phyloP scores from a whole-genome alignment of 2,888 invertebrate genomes.

The Aradus depressus region DNA sequence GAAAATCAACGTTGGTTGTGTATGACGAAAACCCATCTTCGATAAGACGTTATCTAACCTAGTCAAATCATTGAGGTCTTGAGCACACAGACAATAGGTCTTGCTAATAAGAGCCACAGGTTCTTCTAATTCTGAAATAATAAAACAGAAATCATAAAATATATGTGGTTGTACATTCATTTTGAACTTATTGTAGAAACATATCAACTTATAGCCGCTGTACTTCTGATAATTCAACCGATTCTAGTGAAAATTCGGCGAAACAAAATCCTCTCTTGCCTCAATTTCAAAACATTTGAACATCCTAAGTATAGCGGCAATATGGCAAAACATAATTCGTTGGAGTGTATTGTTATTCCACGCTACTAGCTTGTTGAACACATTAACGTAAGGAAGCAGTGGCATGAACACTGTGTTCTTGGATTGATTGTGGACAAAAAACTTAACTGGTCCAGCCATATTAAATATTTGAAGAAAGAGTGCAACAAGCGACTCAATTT shows the following conservation, averaged over 20 bases:
- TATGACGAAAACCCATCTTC: slow-evolving; percentile 33
- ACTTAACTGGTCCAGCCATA: too few relatives aligned
- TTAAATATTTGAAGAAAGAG: too few relatives aligned
- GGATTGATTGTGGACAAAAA: too few relatives aligned
- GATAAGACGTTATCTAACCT: slow-evolving; percentile 32
- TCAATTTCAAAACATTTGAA: too few relatives aligned
- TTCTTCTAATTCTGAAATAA: slow-evolving; percentile 1
- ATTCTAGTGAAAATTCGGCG: slow-evolving; percentile 5
- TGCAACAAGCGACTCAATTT: too few relatives aligned
- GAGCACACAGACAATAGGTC: slow-evolving; percentile 36
- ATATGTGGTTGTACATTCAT: not conserved
- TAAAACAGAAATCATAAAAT: not conserved
- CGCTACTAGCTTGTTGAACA: too few relatives aligned
- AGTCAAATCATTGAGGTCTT: slow-evolving; percentile 35
- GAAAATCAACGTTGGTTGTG: slow-evolving; percentile 37
- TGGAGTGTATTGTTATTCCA: too few relatives aligned
- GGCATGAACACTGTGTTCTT: too few relatives aligned
- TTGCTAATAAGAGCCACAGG: slow-evolving; percentile 21
- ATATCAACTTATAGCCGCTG: not conserved
- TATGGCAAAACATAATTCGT: too few relatives aligned
- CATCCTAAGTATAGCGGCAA: too few relatives aligned
- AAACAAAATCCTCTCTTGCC: too few relatives aligned
- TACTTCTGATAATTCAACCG: not conserved
- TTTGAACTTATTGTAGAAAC: not conserved
- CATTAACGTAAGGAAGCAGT: too few relatives aligned